Conservation (phyloP, 2,888 invertebrate genomes). For the Hypomecis punctinalis region DNA sequence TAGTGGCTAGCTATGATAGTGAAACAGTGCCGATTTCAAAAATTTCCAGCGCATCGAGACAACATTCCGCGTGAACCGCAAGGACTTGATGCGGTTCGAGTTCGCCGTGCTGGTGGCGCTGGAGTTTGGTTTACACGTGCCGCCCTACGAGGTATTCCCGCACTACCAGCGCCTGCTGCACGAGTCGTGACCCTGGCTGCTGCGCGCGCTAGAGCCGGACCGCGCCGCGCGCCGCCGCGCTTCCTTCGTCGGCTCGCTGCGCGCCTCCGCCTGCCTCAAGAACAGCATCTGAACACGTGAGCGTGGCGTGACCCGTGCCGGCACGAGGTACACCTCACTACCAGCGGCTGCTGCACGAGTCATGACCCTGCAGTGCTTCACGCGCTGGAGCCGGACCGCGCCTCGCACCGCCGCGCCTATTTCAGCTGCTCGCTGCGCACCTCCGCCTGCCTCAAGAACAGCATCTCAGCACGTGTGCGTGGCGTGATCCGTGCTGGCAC, state of each 20-base stretch:
- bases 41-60: constrained; percentile 92
- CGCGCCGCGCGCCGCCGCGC: constrained; percentile 62
- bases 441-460: constrained; percentile 57
- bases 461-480: constrained; percentile 12
- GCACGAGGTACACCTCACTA: constrained; percentile 98
- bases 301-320: constrained; percentile 87
- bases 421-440: constrained; percentile 68
- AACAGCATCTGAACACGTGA: constrained; percentile 22
- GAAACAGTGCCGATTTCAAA: too few species aligned
- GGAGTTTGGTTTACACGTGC: constrained; percentile 97
- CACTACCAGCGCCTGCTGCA: constrained; percentile 97
- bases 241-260: constrained; percentile 69
- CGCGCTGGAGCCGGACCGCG: constrained; percentile 59
- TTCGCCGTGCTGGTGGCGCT: constrained; percentile 97
- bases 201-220: constrained; percentile 60
- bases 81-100: constrained; percentile 95
- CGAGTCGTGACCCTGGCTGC: constrained; percentile 91
- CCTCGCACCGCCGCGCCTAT: constrained; percentile 63
- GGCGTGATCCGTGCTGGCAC: constrained; percentile 92
- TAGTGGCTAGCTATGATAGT: too few species aligned
- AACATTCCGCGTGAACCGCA: constrained; percentile 94
- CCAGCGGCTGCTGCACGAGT: constrained; percentile 96
- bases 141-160: constrained; percentile 95
- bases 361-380: constrained; percentile 87
- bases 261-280: constrained; percentile 60